Evolutionary conservation across 2,888 invertebrate species (phyloP).

Genomic region (Nemoura dubitans): DNA sequence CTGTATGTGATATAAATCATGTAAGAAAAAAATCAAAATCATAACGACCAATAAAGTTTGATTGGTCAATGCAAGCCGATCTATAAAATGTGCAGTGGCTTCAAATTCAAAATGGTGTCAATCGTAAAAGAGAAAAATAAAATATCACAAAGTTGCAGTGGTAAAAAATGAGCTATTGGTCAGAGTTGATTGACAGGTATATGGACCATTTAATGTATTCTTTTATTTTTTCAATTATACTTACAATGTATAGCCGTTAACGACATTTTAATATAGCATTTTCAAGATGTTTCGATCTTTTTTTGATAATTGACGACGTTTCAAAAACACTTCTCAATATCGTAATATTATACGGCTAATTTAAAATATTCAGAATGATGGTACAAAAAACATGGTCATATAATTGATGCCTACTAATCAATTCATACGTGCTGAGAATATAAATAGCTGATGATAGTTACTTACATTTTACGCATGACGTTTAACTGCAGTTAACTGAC

Average conservation of each 20-base stretch:
- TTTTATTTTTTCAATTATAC: background rate
- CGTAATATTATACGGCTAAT: background rate
- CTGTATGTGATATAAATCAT: background rate
- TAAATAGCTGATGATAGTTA: background rate
- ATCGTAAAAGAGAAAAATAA: background rate
- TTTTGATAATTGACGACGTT: background rate
- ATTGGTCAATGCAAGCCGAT: slow-evolving; percentile 5
- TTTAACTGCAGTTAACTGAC: background rate
- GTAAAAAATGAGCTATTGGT: background rate
- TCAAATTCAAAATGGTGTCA: background rate
- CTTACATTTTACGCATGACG: no score
- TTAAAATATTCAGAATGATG: background rate
- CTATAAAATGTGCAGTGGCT: background rate
- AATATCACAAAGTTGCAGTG: background rate
- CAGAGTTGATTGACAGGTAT: background rate
- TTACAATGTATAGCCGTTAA: slow-evolving; percentile 1
- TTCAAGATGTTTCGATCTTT: background rate
- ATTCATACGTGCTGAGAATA: background rate
- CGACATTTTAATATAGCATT: background rate
- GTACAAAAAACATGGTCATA: background rate
- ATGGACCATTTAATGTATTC: background rate
- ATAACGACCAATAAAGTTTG: background rate
- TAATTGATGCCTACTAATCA: background rate
- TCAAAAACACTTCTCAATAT: background rate
- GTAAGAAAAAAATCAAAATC: background rate